Evolutionary conservation across 2,888 invertebrate genomes (phyloP).

Genomic region (Acronicta psi): DNA sequence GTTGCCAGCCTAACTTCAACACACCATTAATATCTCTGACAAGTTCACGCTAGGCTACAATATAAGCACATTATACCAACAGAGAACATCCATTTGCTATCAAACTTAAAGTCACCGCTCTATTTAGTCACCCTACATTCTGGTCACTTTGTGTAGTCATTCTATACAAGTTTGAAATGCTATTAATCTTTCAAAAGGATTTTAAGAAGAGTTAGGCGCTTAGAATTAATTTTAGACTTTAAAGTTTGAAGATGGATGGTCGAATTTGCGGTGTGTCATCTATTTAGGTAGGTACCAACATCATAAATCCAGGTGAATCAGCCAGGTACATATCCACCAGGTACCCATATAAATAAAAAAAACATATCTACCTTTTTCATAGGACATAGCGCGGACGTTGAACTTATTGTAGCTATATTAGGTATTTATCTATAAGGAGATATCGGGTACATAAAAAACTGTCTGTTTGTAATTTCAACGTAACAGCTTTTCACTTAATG

Average conservation of each 20-base stretch:
- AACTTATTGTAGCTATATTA: too few species aligned
- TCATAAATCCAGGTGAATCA: too few species aligned
- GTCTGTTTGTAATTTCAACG: too few species aligned
- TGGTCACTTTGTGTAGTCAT: constrained; percentile 27
- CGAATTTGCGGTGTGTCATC: not conserved
- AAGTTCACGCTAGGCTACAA: constrained; percentile 37
- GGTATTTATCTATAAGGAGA: too few species aligned
- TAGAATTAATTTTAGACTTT: constrained; percentile 37
- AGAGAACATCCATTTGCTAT: constrained; percentile 59
- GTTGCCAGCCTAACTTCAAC: constrained; percentile 10
- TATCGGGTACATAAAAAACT: too few species aligned
- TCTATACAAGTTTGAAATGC: constrained; percentile 18
- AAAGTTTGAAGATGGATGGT: constrained; percentile 17
- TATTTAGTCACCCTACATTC: constrained; percentile 16
- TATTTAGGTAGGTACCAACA: too few species aligned
- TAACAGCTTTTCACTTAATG: too few species aligned
- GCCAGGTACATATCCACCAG: too few species aligned
- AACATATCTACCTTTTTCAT: too few species aligned
- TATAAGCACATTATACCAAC: constrained; percentile 56
- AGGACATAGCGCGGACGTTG: too few species aligned
- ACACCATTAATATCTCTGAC: constrained; percentile 28
- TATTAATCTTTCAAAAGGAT: constrained; percentile 41
- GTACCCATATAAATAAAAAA: too few species aligned
- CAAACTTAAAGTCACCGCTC: constrained; percentile 32
- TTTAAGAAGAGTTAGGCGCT: constrained; percentile 37